Percentiles rank a stretch among this genome's conserved stretches.
These are phyloP conservation scores for Yoshiicerus persimilis DNA, from an alignment of 1,140 invertebrate genomes.

Conservation along the genomic window DNA sequence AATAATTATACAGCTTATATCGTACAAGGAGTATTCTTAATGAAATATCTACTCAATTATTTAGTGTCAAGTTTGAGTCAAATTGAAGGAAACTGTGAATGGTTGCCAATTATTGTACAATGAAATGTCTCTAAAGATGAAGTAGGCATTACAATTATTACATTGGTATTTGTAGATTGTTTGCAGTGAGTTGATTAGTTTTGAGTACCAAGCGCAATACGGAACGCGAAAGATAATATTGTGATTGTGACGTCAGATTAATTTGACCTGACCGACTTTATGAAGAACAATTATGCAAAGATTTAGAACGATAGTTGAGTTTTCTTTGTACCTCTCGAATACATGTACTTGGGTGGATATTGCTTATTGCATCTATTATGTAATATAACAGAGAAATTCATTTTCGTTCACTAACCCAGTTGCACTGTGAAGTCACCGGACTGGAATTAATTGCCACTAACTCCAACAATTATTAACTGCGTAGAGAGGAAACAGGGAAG, in stretches of 20 bases:
- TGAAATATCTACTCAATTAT: too few relatives aligned
- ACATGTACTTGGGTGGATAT: too few relatives aligned
- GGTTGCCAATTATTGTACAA: too few relatives aligned
- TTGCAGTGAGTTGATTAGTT: neutral
- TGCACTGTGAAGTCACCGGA: neutral
- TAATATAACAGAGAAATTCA: neutral
- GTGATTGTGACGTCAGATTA: neutral
- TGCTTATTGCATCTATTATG: neutral
- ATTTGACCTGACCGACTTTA: neutral
- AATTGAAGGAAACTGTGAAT: too few relatives aligned
- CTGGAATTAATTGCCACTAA: neutral
- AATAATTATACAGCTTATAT: too few relatives aligned
- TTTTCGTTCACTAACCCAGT: neutral
- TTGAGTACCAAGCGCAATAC: neutral
- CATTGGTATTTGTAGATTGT: too few relatives aligned
- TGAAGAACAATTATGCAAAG: neutral
- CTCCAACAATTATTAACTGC: neutral
- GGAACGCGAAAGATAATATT: neutral
- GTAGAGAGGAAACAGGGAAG: neutral
- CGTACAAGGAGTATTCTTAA: too few relatives aligned
- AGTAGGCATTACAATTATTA: too few relatives aligned
- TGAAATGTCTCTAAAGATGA: too few relatives aligned
- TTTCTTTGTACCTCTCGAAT: too few relatives aligned
- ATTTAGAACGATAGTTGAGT: neutral
- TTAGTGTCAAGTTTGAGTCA: too few relatives aligned